A percentile compares a stretch with the other conserved stretches of the same genome.
phyloP scores from a whole-genome alignment of 2,888 invertebrate species.

The Eupithecia abbreviata region DNA sequence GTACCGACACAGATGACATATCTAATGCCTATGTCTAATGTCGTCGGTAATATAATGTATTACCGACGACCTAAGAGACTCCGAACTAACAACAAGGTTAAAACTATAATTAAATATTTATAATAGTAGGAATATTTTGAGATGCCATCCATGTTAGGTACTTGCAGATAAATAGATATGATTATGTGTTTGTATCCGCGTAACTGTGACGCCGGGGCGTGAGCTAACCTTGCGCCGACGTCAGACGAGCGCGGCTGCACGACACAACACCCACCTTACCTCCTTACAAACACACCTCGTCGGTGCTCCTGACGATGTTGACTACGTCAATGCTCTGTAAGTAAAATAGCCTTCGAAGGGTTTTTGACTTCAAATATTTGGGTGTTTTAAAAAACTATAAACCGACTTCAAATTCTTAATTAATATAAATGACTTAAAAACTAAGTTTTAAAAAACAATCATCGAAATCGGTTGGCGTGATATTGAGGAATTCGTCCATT shows the following conservation, averaged over 20 bases:
- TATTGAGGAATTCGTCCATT: too few species aligned
- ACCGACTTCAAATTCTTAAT: too few species aligned
- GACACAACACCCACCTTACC: not conserved
- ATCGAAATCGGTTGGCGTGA: too few species aligned
- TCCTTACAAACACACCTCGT: not conserved
- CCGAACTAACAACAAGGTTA: not conserved
- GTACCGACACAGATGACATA: too few species aligned
- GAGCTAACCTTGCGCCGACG: conserved; percentile 8
- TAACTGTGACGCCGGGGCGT: not conserved
- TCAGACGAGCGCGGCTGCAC: not conserved
- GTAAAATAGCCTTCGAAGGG: not conserved
- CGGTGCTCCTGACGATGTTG: too few species aligned
- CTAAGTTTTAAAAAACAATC: too few species aligned
- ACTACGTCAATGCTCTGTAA: too few species aligned
- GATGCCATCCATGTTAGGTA: not conserved
- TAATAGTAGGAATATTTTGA: conserved; percentile 1
- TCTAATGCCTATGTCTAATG: too few species aligned
- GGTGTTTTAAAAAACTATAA: too few species aligned
- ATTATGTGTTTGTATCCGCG: conserved; percentile 1
- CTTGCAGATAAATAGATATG: not conserved
- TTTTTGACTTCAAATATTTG: too few species aligned
- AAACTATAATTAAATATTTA: not conserved
- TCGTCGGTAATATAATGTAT: too few species aligned
- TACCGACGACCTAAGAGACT: not conserved
- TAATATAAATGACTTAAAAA: too few species aligned